Conservation (phyloP, 2,888 invertebrate species). For the Harpalus rubripes region DNA sequence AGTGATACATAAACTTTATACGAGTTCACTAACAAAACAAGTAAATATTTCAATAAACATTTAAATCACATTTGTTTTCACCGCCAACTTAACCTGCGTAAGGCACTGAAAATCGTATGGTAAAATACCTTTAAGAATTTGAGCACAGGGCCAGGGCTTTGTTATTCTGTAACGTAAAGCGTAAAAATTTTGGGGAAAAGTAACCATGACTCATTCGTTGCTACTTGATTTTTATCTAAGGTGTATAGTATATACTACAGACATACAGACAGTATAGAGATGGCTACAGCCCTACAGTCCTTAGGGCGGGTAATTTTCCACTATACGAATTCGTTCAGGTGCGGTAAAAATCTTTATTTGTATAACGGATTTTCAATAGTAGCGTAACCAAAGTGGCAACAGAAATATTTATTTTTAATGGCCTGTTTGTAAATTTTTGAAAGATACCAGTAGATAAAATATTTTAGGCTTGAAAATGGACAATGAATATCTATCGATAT, state of each 20-base stretch:
- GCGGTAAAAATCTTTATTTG: neutral
- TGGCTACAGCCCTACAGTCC: neutral
- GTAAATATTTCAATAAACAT: too few relatives aligned
- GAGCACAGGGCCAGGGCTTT: neutral
- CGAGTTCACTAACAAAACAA: too few relatives aligned
- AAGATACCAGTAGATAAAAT: neutral
- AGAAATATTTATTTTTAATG: neutral
- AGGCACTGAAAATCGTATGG: too few relatives aligned
- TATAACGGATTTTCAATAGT: neutral
- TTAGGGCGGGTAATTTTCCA: neutral
- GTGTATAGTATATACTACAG: too few relatives aligned
- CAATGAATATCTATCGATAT: too few relatives aligned
- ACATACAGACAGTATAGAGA: neutral
- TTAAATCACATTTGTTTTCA: too few relatives aligned
- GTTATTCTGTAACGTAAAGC: neutral
- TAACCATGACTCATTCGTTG: neutral
- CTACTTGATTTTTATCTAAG: neutral
- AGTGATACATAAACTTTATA: too few relatives aligned
- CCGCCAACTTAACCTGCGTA: too few relatives aligned
- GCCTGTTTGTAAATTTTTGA: neutral
- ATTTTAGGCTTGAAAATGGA: neutral
- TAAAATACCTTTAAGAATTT: too few relatives aligned
- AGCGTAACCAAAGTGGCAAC: conserved; percentile 1
- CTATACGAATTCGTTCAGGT: neutral
- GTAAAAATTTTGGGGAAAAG: neutral